Conservation (phyloP, 2,797 vertebrate genomes). For the Gallinago nigripennis region DNA sequence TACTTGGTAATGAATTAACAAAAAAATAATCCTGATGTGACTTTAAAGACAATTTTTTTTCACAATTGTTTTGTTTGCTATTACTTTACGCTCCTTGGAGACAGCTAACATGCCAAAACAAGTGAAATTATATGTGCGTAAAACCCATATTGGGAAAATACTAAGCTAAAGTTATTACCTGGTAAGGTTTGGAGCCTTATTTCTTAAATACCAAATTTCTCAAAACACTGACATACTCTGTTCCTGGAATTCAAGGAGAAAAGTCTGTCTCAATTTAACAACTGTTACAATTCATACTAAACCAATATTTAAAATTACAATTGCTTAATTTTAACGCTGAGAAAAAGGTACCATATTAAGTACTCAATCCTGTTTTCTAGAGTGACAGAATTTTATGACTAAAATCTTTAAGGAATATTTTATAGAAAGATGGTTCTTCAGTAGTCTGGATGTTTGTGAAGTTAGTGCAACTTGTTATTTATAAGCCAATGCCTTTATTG, state of each 20-base stretch:
- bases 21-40: neutral
- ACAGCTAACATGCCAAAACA: neutral
- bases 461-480: neutral
- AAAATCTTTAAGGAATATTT: neutral
- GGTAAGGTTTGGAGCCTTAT: neutral
- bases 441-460: neutral
- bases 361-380: neutral
- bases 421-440: neutral
- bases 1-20: neutral
- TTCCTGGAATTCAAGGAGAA: neutral
- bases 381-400: neutral
- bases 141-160: neutral
- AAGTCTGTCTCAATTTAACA: neutral
- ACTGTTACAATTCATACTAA: neutral
- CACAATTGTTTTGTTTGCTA: neutral
- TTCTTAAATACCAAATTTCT: neutral
- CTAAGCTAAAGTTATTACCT: neutral
- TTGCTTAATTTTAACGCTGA: neutral
- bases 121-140: neutral
- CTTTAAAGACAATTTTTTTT: neutral
- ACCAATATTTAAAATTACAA: neutral
- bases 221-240: neutral
- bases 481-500: neutral
- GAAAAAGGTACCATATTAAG: neutral
- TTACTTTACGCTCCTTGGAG: neutral